Evolutionary conservation across 2,888 invertebrate species (phyloP).

Genomic region (Melipona beecheii): DNA sequence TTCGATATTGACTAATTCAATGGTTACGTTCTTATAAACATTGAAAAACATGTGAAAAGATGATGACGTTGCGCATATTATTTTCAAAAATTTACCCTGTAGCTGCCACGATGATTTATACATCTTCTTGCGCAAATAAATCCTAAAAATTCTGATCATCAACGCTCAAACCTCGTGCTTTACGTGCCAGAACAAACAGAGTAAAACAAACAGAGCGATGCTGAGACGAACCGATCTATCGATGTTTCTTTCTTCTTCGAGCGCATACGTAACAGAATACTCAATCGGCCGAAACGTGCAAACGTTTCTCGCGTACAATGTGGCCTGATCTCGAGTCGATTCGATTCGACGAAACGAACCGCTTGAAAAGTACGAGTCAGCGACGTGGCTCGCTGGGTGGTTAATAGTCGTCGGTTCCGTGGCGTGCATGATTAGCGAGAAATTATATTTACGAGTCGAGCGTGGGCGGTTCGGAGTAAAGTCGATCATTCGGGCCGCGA

Average conservation of each 20-base stretch:
- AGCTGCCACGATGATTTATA: too few relatives aligned
- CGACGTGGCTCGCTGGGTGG: conserved; percentile 56
- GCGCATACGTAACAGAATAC: not conserved
- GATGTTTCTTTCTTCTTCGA: not conserved
- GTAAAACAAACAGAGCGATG: not conserved
- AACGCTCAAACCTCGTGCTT: not conserved
- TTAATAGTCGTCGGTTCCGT: conserved; percentile 54
- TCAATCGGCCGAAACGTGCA: conserved; percentile 13
- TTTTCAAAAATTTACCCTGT: too few relatives aligned
- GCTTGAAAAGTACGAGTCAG: conserved; percentile 39
- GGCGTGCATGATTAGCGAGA: conserved; percentile 61
- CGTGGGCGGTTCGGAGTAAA: conserved; percentile 61
- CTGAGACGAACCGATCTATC: not conserved
- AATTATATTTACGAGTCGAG: conserved; percentile 61
- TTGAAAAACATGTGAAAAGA: too few relatives aligned
- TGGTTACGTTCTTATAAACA: too few relatives aligned
- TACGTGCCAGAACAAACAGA: not conserved
- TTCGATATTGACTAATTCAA: too few relatives aligned
- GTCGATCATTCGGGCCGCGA: conserved; percentile 53
- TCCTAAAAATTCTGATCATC: too few relatives aligned
- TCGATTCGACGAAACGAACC: conserved; percentile 42
- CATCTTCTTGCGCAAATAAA: too few relatives aligned
- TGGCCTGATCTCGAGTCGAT: not conserved
- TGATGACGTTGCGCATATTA: too few relatives aligned
- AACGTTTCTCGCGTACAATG: not conserved